These are phyloP conservation scores for Nasonovia ribisnigri DNA, from an alignment of 2,888 invertebrate species.

Conservation along the genomic window DNA sequence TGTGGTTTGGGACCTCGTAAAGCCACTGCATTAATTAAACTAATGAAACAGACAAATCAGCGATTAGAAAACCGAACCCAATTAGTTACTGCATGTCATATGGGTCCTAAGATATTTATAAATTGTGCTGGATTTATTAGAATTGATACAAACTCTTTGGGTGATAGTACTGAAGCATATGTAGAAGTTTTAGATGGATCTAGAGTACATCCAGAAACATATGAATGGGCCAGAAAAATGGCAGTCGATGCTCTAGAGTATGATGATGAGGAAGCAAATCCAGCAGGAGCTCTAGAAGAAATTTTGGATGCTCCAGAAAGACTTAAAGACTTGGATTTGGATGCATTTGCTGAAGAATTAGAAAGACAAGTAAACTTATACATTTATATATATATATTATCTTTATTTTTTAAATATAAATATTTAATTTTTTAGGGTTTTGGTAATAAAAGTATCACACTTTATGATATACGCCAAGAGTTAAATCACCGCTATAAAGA, in stretches of 20 bases:
- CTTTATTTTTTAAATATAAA: conserved; percentile 11
- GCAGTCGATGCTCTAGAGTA: conserved; percentile 99
- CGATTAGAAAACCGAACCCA: conserved; percentile 94
- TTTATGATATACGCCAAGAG: conserved; percentile 97
- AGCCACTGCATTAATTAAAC: conserved; percentile 84
- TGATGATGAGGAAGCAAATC: conserved; percentile 96
- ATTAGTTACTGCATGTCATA: conserved; percentile 93
- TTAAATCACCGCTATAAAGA: conserved; percentile 95
- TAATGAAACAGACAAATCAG: conserved; percentile 91
- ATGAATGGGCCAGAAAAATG: conserved; percentile 99
- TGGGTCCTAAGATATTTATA: conserved; percentile 98
- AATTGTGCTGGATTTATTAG: conserved; percentile 99
- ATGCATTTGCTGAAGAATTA: conserved; percentile 97
- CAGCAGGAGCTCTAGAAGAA: conserved; percentile 96
- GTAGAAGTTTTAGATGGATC: conserved; percentile 97
- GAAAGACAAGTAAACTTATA: conserved; percentile 82
- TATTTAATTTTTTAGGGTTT: conserved; percentile 74
- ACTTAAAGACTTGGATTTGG: conserved; percentile 94
- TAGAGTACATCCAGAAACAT: conserved; percentile 98
- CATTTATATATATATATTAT: no score
- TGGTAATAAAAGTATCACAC: conserved; percentile 90
- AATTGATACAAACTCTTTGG: conserved; percentile 95
- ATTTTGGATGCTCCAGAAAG: conserved; percentile 95
- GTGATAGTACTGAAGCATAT: conserved; percentile 94
- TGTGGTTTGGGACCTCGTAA: conserved; percentile 97